A percentile compares a stretch with the other conserved stretches of the same genome.
Conservation (phyloP, 2,888 invertebrate species). For the Erebia palarica region DNA sequence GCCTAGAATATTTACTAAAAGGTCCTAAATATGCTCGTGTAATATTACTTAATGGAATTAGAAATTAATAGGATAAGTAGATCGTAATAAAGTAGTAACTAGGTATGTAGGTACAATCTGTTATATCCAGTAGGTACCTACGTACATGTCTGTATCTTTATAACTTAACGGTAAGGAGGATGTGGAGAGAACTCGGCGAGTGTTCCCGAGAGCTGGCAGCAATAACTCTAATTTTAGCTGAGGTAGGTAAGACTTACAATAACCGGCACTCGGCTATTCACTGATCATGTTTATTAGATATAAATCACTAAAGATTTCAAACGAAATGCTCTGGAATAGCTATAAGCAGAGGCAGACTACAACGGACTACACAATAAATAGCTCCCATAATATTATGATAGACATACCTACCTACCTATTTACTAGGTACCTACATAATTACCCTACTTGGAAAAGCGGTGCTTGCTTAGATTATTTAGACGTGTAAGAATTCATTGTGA, state of each 20-base stretch:
- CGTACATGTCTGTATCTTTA: neutral
- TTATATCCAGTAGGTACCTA: neutral
- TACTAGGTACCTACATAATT: no score
- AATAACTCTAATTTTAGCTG: slow-evolving; percentile 63
- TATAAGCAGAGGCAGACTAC: slow-evolving; percentile 11
- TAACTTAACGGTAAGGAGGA: slow-evolving; percentile 24
- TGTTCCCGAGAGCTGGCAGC: slow-evolving; percentile 49
- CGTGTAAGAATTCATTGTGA: no score
- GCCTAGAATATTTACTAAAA: no score
- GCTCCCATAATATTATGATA: no score
- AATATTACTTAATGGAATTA: neutral
- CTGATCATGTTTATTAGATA: slow-evolving; percentile 72
- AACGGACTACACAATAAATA: no score
- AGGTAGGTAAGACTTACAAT: slow-evolving; percentile 54
- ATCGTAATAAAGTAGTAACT: neutral
- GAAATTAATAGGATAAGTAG: no score
- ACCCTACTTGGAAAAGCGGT: no score
- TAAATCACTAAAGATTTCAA: slow-evolving; percentile 58
- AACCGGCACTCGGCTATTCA: slow-evolving; percentile 62
- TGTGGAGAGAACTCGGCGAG: slow-evolving; percentile 46
- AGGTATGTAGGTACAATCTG: neutral
- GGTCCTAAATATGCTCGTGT: neutral
- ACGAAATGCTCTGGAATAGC: slow-evolving; percentile 34
- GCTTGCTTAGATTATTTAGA: no score
- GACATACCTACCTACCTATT: no score